Evolutionary conservation across 2,888 invertebrate species (phyloP), one percentile per base, ranked within the genome.

Genomic region (Callinectes sapidus): DNA sequence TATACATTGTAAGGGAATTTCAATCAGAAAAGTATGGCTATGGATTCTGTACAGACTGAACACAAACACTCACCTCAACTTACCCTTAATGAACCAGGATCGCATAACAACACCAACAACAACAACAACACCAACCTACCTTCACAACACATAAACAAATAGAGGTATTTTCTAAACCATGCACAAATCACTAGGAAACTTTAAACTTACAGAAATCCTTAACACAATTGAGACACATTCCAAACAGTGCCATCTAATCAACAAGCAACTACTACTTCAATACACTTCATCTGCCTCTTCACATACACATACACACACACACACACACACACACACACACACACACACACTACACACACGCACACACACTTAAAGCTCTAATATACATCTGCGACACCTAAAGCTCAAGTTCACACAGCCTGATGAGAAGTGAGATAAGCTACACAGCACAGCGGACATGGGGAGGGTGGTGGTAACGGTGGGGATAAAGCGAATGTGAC

Each of bases 361-460:
- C n/a, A 71, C 28, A 28, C 61, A 48, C 23, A 71, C 71, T 71
- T 6, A 81, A 81, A 81, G 81, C 81, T 81, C 81, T 81, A 35
- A 16, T 81, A 32, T 35, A 81, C 81, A 81, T 18, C 35, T 35
- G 35, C 32, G 1, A 81, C 81, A 81, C 14, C 16, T 35, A 81
- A 81, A 81, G 81, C 81, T 32, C 35, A 81, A 35, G 8, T 81
- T 35, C 81, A 81, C 81, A 81, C 81, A 81, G 81, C 35, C 81
- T 81, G 13, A 35, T n/a, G 81, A 61, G 18, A 55, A 81, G 10
- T 71, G 71, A 28, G 71, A 71, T 13, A 81, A 81, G 35, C 81
- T 35, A 35, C 81, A 16, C 81, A 14, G 16, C n/a, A 23, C 16
- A 55, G 6, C 54, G 42, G 28, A 23, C 48, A 55, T 0, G 23